A percentile compares a stretch with the other conserved stretches of the same genome.
phyloP scores from a whole-genome alignment of 2,113 vertebrate genomes.

The Ictalurus punctatus region DNA sequence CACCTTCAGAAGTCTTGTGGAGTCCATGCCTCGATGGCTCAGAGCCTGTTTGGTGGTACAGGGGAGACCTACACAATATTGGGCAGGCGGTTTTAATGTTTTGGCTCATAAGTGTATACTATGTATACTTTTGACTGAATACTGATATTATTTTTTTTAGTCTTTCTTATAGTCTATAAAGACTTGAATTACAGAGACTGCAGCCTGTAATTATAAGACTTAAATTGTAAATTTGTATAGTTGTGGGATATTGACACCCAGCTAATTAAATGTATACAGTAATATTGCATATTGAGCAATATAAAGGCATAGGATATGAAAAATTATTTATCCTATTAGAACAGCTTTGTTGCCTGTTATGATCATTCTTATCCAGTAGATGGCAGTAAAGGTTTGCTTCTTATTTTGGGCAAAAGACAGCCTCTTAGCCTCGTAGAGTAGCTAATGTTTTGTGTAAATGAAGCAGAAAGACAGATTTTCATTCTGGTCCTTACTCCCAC shows the following conservation, averaged over 20 bases:
- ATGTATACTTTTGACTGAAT: not conserved
- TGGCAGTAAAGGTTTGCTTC: conserved; percentile 9
- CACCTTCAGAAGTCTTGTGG: too few species aligned
- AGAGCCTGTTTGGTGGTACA: too few species aligned
- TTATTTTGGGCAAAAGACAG: not conserved
- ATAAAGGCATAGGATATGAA: not conserved
- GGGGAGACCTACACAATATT: too few species aligned
- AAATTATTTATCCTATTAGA: not conserved
- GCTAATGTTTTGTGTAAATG: conserved; percentile 2
- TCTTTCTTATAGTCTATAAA: not conserved
- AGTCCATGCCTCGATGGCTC: too few species aligned
- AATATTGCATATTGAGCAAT: not conserved
- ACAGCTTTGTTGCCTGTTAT: not conserved
- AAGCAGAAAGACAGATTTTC: not conserved
- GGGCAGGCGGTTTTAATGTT: too few species aligned
- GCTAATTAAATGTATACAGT: not conserved
- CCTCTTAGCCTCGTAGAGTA: not conserved
- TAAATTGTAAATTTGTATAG: not conserved
- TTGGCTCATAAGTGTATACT: too few species aligned
- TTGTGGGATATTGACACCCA: not conserved
- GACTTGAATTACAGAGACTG: not conserved
- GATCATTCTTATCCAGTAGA: conserved; percentile 3
- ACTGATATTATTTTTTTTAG: not conserved
- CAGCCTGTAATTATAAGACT: not conserved
- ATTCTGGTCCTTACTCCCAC: not conserved